phyloP scores from a whole-genome alignment of 2,888 invertebrate genomes.

The Branchellion lobata region DNA sequence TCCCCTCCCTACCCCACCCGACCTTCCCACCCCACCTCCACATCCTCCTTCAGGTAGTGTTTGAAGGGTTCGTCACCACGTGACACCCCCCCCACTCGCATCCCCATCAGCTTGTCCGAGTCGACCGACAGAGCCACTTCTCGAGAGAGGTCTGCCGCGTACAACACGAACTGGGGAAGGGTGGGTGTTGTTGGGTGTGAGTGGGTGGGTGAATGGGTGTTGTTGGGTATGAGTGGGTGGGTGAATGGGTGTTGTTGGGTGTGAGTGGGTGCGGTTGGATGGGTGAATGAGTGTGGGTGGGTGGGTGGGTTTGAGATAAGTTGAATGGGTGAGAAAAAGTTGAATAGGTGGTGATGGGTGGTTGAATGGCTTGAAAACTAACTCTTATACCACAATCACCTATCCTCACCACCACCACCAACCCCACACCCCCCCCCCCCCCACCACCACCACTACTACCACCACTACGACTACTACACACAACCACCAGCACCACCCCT shows the following conservation, averaged over 20 bases:
- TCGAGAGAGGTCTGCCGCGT: background rate
- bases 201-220: no score
- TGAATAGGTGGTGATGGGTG: no score
- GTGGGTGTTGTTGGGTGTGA: no score
- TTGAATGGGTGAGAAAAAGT: no score
- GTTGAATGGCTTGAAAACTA: no score
- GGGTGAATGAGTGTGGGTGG: background rate
- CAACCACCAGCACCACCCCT: no score
- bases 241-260: background rate
- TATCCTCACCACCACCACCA: no score
- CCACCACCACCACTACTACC: no score
- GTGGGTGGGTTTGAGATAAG: background rate
- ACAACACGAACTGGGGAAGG: background rate
- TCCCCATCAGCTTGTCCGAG: background rate
- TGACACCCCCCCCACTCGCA: background rate
- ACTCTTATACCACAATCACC: no score
- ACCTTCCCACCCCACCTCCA: constrained; percentile 12
- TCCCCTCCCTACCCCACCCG: background rate
- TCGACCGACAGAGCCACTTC: background rate
- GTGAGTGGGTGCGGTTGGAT: background rate
- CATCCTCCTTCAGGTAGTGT: background rate
- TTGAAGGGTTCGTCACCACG: background rate
- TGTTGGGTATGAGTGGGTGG: no score
- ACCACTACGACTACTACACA: no score
- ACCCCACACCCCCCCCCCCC: no score